Evolutionary conservation across 92 coral and sea anemone genomes (phyloP), one percentile per base, ranked within the genome.

Genomic region (Metridium senile): DNA sequence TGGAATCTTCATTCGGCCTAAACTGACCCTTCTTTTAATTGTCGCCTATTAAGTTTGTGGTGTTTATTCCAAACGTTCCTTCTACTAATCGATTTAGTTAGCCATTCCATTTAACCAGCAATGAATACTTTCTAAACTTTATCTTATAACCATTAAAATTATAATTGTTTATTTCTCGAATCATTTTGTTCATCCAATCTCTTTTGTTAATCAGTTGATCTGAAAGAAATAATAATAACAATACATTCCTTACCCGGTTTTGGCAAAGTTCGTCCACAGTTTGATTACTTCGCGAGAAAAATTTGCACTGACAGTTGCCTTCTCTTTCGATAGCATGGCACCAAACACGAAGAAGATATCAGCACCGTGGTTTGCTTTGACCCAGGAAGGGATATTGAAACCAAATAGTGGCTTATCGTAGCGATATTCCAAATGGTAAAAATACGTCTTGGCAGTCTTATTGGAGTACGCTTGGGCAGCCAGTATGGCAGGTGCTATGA

Each of bases 201-300:
- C 49, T 13, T 6, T 13, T 54, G 8, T 13, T 4, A 39, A 39
- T 39, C 49, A 39, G 13, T 13, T 39, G 49, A 6, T 4, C 49
- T 4, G 49, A 13, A 39, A 39, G 49, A 39, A 39, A 13, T 39
- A 39, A 39, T 6, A 39, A 39, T 4, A 39, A 39, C 8, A 13
- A 4, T 39, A 4, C 49, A 76, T 70, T 57, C 18, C 82, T 47
- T 26, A 77, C 82, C 82, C 82, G 10, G 73, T 1, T 66, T 77
- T 77, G 1, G 82, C 82, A 53, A 77, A 77, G 82, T 77, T 77
- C 22, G 66, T 53, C 78, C 78, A 73, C 2, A 11, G 25, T 56
- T 73, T 52, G 10, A 73, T 73, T 9, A 73, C 49, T n/a, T 27
- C 45, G 2, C 78, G 78, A 11, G 66, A n/a, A 25, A 77, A 77